phyloP scores from a whole-genome alignment of 2,888 invertebrate species.

The Azorinus chamasolen region DNA sequence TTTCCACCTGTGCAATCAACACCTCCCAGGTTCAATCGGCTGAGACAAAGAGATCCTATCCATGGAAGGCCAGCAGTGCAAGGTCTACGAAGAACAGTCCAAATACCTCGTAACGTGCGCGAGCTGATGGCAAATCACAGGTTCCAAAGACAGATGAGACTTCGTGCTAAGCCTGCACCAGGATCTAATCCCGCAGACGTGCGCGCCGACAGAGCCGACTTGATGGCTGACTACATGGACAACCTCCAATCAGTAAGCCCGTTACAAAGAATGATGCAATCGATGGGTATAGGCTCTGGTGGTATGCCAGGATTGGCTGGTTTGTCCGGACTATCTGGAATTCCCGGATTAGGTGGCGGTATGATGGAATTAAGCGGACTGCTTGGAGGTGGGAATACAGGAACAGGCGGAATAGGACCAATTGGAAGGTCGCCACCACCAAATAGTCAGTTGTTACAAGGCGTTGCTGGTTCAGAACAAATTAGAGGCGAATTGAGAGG shows the following conservation, averaged over 20 bases:
- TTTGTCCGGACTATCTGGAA: neutral
- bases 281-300: neutral
- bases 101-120: neutral
- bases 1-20: too few species aligned
- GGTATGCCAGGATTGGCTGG: neutral
- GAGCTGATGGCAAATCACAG: neutral
- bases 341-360: neutral
- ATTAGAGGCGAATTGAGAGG: too few species aligned
- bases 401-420: too few species aligned
- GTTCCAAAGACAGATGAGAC: neutral
- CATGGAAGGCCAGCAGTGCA: too few species aligned
- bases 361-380: neutral
- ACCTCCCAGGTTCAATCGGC: too few species aligned
- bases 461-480: too few species aligned
- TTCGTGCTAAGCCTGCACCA: neutral
- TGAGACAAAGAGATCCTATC: too few species aligned
- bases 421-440: too few species aligned
- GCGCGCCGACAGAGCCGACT: constrained; percentile 7
- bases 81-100: neutral
- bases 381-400: neutral
- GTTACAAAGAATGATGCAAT: constrained; percentile 1
- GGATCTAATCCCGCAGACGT: neutral
- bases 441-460: too few species aligned
- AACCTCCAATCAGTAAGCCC: constrained; percentile 16
- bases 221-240: constrained; percentile 19